Conservation (phyloP, 2,888 invertebrate species). For the Tachina fera region DNA sequence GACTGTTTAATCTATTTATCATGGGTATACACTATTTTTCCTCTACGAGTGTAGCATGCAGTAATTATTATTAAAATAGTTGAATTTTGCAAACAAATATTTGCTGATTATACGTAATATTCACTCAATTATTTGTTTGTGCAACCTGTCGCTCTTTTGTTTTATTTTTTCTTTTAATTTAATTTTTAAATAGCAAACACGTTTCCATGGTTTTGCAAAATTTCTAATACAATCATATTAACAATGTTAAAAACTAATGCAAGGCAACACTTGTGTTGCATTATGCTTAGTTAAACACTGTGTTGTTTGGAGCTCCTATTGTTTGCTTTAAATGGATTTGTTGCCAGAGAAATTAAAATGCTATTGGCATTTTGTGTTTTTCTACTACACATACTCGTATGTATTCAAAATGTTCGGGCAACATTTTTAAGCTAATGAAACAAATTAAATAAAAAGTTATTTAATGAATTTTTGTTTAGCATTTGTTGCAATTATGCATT, state of each 20-base stretch:
- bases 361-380: constrained; percentile 62
- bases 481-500: constrained; percentile 14
- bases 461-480: constrained; percentile 38
- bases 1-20: constrained; percentile 12
- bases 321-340: constrained; percentile 3
- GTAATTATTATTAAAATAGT: constrained; percentile 30
- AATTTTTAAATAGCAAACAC: constrained; percentile 29
- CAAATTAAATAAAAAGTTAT: constrained; percentile 43
- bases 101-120: neutral
- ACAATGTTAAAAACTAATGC: constrained; percentile 18
- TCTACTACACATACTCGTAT: constrained; percentile 2
- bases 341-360: constrained; percentile 57
- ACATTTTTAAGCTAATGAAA: constrained; percentile 48
- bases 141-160: constrained; percentile 51
- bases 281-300: constrained; percentile 18
- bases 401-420: constrained; percentile 34
- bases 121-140: constrained; percentile 21
- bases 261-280: constrained; percentile 7
- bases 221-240: constrained; percentile 15
- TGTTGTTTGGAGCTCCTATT: neutral
- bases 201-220: constrained; percentile 20
- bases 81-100: constrained; percentile 9
- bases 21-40: neutral
- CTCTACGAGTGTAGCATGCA: too few species aligned
- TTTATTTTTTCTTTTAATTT: constrained; percentile 10